phyloP scores from a whole-genome alignment of 1,140 invertebrate genomes.

The Lasioglossum baleicum region DNA sequence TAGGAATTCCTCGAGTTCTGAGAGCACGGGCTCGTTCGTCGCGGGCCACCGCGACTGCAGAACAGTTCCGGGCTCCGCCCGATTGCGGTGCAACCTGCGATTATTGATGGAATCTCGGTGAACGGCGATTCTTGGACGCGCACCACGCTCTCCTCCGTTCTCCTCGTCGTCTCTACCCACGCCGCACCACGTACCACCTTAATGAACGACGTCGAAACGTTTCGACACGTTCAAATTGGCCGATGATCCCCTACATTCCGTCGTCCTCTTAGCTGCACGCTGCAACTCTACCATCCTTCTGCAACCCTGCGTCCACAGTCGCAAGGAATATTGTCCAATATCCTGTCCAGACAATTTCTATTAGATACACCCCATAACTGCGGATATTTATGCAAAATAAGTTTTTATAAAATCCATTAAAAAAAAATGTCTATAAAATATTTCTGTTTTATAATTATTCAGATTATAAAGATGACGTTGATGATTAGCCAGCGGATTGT shows the following conservation, averaged over 20 bases:
- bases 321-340: too few relatives aligned
- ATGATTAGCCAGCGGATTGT: too few relatives aligned
- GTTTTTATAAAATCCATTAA: too few relatives aligned
- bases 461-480: too few relatives aligned
- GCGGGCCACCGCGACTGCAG: constrained; percentile 23
- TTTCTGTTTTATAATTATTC: too few relatives aligned
- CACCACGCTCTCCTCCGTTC: constrained; percentile 2
- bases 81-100: constrained; percentile 54
- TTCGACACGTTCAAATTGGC: constrained; percentile 70
- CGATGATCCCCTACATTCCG: constrained; percentile 35
- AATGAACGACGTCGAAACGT: constrained; percentile 70
- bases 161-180: not conserved
- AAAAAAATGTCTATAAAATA: too few relatives aligned
- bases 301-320: not conserved
- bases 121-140: constrained; percentile 47
- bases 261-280: not conserved
- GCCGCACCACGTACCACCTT: constrained; percentile 60
- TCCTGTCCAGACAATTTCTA: too few relatives aligned
- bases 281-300: too few relatives aligned
- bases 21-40: not conserved
- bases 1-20: not conserved
- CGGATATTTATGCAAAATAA: too few relatives aligned
- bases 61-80: constrained; percentile 36
- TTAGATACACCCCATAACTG: too few relatives aligned
- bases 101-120: constrained; percentile 67